Percentiles rank a stretch among this genome's conserved stretches.
These are phyloP conservation scores for Rhinichthys osculus DNA, from an alignment of 2,797 vertebrate species.

Conservation along the genomic window DNA sequence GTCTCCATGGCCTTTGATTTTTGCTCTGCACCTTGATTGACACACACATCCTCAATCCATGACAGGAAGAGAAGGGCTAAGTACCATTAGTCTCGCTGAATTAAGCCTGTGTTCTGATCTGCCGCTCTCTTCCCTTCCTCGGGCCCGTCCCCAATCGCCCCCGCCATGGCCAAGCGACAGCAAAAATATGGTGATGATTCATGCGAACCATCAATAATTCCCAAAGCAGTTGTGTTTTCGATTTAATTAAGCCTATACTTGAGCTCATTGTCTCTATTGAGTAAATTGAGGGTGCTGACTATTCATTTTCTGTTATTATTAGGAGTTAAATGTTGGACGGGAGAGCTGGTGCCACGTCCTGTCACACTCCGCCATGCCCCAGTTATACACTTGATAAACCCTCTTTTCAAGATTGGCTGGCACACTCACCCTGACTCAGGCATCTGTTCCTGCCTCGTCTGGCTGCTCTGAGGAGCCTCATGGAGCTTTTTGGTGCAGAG, in stretches of 20 bases:
- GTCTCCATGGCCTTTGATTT: conserved; percentile 20
- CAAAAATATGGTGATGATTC: conserved; percentile 40
- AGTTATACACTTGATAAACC: conserved; percentile 36
- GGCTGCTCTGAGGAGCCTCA: conserved; percentile 16
- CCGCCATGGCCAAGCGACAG: conserved; percentile 16
- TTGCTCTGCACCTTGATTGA: conserved; percentile 46
- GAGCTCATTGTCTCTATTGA: conserved; percentile 38
- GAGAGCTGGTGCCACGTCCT: conserved; percentile 9
- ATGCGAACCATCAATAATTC: conserved; percentile 37
- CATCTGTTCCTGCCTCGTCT: conserved; percentile 28
- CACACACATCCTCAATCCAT: conserved; percentile 43
- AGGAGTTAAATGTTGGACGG: not conserved
- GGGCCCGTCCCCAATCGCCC: conserved; percentile 2
- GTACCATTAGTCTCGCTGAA: conserved; percentile 52
- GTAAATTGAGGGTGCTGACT: conserved; percentile 22
- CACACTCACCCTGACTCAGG: conserved; percentile 14
- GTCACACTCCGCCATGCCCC: conserved; percentile 29
- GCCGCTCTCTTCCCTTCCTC: conserved; percentile 12
- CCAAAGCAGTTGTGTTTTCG: conserved; percentile 26
- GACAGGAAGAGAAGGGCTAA: conserved; percentile 54
- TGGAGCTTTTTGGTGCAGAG: conserved; percentile 32
- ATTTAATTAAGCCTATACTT: conserved; percentile 50
- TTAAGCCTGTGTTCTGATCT: conserved; percentile 38
- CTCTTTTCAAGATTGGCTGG: conserved; percentile 31
- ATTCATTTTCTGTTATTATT: conserved; percentile 48